Percentiles rank a stretch among this genome's conserved stretches.
These are phyloP conservation scores for Latheticus oryzae DNA, from an alignment of 2,888 invertebrate genomes.

Conservation along the genomic window DNA sequence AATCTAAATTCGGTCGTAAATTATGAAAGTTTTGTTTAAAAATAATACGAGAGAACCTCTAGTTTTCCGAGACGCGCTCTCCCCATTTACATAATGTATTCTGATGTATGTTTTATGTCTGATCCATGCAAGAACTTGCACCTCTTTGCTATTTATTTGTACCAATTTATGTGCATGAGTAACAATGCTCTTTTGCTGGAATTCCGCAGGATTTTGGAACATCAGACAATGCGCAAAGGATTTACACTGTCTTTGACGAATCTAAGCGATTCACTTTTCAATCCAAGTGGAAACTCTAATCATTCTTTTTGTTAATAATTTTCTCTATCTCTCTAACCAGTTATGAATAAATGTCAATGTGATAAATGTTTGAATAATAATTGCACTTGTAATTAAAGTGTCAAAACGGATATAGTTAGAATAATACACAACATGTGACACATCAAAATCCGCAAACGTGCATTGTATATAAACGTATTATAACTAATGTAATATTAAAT, in stretches of 20 bases:
- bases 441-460: too few relatives aligned
- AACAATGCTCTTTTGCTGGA: constrained; percentile 50
- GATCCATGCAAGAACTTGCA: constrained; percentile 52
- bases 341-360: too few relatives aligned
- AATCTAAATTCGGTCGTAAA: constrained; percentile 56
- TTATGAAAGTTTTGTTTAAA: constrained; percentile 54
- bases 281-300: constrained; percentile 2
- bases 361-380: too few relatives aligned
- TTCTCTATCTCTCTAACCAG: too few relatives aligned
- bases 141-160: constrained; percentile 54
- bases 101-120: constrained; percentile 56
- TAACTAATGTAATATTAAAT: too few relatives aligned
- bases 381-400: too few relatives aligned
- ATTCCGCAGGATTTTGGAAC: constrained; percentile 28
- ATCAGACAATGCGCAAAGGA: constrained; percentile 13
- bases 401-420: too few relatives aligned
- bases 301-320: too few relatives aligned
- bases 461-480: too few relatives aligned
- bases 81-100: constrained; percentile 56
- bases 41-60: constrained; percentile 45
- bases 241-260: constrained; percentile 23
- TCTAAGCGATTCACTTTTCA: constrained; percentile 1
- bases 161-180: constrained; percentile 57
- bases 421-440: too few relatives aligned
- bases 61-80: constrained; percentile 38